These are phyloP conservation scores for Yponomeuta sedellus DNA, from an alignment of 2,888 invertebrate genomes.

Conservation along the genomic window DNA sequence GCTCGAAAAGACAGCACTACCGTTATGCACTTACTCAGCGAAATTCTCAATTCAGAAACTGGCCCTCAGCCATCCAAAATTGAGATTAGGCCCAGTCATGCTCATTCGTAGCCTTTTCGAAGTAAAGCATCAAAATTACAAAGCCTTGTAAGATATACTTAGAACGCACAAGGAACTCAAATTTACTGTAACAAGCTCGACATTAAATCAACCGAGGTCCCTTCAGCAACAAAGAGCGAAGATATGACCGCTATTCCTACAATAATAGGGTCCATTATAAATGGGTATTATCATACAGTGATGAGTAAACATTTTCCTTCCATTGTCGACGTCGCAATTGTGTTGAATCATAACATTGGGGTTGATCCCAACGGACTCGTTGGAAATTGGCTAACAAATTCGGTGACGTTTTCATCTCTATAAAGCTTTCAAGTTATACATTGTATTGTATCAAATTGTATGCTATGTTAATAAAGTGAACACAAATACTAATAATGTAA, in stretches of 20 bases:
- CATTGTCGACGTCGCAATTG: neutral
- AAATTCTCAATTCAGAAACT: too few species aligned
- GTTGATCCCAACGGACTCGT: neutral
- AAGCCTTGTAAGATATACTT: neutral
- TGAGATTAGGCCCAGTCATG: neutral
- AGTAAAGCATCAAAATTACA: neutral
- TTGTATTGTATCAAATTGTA: too few species aligned
- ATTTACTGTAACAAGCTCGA: neutral
- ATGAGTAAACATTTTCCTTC: slow-evolving; percentile 10
- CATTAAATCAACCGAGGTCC: neutral
- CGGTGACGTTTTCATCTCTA: too few species aligned
- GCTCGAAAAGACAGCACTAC: too few species aligned
- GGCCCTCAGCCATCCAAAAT: neutral
- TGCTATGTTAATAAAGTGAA: too few species aligned
- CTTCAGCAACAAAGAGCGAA: neutral
- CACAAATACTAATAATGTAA: too few species aligned
- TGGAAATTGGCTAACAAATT: neutral
- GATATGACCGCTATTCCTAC: slow-evolving; percentile 1
- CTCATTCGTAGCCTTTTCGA: neutral
- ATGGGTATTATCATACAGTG: slow-evolving; percentile 7
- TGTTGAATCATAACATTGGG: slow-evolving; percentile 6
- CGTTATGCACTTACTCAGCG: too few species aligned
- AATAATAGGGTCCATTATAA: slow-evolving; percentile 8
- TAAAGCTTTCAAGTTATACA: too few species aligned
- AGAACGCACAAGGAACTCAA: neutral